Percentiles rank a stretch among this genome's conserved stretches.
Conservation (phyloP, 2,888 invertebrate genomes). For the Zygogramma bicolorata region DNA sequence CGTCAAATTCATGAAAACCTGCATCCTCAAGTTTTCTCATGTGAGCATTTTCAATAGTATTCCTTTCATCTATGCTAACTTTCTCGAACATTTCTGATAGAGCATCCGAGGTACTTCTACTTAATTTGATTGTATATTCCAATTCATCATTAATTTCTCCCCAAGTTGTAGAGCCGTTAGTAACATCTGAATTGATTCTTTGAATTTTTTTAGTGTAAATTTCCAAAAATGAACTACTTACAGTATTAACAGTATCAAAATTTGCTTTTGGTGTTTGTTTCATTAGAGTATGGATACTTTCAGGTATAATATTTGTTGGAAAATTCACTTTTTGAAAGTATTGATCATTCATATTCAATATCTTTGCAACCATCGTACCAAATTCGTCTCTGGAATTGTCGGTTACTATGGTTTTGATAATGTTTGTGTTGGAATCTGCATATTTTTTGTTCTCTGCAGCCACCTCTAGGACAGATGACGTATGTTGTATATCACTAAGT, state of each 20-base stretch:
- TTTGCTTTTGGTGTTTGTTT: neutral
- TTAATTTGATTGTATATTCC: neutral
- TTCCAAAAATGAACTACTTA: conserved; percentile 23
- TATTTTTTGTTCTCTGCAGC: neutral
- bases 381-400: neutral
- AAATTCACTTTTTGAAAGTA: neutral
- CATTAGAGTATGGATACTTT: neutral
- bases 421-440: neutral
- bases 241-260: neutral
- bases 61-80: conserved; percentile 10
- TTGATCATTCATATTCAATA: neutral
- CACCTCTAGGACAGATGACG: neutral
- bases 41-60: neutral
- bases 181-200: conserved; percentile 20
- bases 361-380: neutral
- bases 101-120: neutral
- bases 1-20: conserved; percentile 18
- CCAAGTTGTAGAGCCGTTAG: conserved; percentile 19
- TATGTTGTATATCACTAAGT: neutral
- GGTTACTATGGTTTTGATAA: neutral
- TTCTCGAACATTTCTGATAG: conserved; percentile 23
- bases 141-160: conserved; percentile 18
- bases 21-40: neutral
- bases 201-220: conserved; percentile 21
- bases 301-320: neutral